Evolutionary conservation across 1,140 invertebrate species (phyloP), one percentile per base, ranked within the genome.

Genomic region (Meteorus sp.): DNA sequence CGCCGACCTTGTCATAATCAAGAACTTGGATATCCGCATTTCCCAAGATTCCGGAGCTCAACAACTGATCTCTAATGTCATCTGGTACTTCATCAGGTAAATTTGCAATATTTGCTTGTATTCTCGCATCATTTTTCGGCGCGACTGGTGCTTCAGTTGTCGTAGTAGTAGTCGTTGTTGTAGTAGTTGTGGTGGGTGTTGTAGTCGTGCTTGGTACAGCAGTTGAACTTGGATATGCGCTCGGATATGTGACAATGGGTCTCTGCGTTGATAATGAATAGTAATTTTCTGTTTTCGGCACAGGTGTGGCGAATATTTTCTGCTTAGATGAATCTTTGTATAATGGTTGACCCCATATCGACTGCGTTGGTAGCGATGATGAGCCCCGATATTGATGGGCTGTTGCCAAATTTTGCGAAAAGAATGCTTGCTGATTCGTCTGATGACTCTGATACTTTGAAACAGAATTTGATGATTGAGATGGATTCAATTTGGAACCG

Each of bases 1-100:
- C 91, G n/a, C 91, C 91, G 27, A 93, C 86, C 81, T 94, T 93
- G 69, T 93, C 91, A 62, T 92, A 92, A 75, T 93, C 89, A 27
- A 92, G 77, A 20, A 93, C 85, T 60, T 91, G 92, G 53, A 93
- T 93, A 66, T 93, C 89, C 20, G 91, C 91, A 68, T 93, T 92
- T 61, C 89, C 88, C 35, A 93, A 78, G 61, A 94, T 93, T 33
- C 92, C 92, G 0, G 90, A 92, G 37, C 88, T 88, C n/a, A 93
- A 69, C 0, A 93, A 78, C 68, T 93, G 91, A 70, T 92, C 83
- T 44, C 90, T 84, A 29, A 94, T 82, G 72, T 93, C 91, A 53
- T 92, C 90, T 1, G 92, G 92, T 5, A 94, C 90, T 81, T 94
- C 91, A 70, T 91, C 90, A 6, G 92, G 92, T 19, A 94, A 77